Evolutionary conservation across 2,888 invertebrate genomes (phyloP).

Genomic region (Eupithecia tripunctaria): DNA sequence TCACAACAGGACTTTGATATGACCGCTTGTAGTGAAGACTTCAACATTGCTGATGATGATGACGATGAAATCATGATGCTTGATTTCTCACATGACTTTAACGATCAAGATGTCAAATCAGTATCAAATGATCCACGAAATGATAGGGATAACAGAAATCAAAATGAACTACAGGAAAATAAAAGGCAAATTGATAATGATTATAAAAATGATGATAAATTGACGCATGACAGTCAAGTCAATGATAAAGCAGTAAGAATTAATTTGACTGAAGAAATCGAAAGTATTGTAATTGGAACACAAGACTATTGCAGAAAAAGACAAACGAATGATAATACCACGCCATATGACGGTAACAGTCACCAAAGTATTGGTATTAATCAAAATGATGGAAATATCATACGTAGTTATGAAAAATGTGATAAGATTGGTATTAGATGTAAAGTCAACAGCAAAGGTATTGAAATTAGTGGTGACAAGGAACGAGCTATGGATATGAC

Average conservation of each 20-base stretch:
- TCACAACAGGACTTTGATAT: conserved; percentile 44
- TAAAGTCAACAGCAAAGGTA: background rate
- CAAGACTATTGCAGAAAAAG: background rate
- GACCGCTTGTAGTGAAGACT: conserved; percentile 63
- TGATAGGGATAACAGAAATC: background rate
- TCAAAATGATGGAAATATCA: background rate
- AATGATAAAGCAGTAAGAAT: too few relatives aligned
- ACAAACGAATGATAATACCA: background rate
- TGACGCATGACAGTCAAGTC: too few relatives aligned
- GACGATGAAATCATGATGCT: conserved; percentile 6
- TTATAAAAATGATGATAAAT: background rate
- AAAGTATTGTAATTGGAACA: too few relatives aligned
- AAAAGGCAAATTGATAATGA: background rate
- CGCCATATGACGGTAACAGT: background rate
- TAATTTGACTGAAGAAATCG: too few relatives aligned
- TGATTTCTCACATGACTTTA: background rate
- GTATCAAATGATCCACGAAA: background rate
- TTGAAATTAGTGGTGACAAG: background rate
- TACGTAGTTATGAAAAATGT: background rate
- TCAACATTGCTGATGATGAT: conserved; percentile 47
- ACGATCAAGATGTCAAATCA: background rate
- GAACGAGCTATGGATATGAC: background rate
- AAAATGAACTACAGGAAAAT: background rate
- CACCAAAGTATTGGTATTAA: background rate
- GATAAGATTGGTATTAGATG: background rate